phyloP scores from a whole-genome alignment of 1,140 invertebrate genomes.

The Drosophila serrata region DNA sequence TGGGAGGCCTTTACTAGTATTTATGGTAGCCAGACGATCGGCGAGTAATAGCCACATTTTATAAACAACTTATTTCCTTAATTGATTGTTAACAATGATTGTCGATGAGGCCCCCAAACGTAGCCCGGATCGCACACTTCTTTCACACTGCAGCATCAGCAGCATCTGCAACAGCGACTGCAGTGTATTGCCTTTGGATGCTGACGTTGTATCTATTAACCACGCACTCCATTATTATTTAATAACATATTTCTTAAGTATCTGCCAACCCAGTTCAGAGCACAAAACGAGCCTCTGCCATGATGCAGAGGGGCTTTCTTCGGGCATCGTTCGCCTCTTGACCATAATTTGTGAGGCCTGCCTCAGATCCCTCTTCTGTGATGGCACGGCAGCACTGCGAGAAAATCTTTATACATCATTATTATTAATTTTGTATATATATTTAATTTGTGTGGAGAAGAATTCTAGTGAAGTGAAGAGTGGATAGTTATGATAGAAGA shows the following conservation, averaged over 20 bases:
- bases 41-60: constrained; percentile 81
- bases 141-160: constrained; percentile 58
- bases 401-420: background rate
- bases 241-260: constrained; percentile 85
- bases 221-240: constrained; percentile 84
- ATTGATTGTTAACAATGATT: constrained; percentile 85
- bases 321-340: constrained; percentile 58
- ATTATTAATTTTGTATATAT: background rate
- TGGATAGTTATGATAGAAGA: no score
- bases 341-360: constrained; percentile 78
- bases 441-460: no score
- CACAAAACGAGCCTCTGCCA: constrained; percentile 73
- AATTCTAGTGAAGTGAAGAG: no score
- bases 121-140: constrained; percentile 69
- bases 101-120: constrained; percentile 49
- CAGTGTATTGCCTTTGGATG: constrained; percentile 45
- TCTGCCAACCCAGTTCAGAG: constrained; percentile 82
- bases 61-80: constrained; percentile 85
- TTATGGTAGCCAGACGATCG: constrained; percentile 66
- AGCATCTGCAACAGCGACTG: constrained; percentile 20
- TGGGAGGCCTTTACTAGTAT: constrained; percentile 55
- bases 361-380: constrained; percentile 34
- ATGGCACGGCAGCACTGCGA: background rate
- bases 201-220: constrained; percentile 82
- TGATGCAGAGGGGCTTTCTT: constrained; percentile 31